A percentile compares a stretch with the other conserved stretches of the same genome.
phyloP scores from a whole-genome alignment of 2,113 vertebrate genomes.

The Cricetomys ansorgei region DNA sequence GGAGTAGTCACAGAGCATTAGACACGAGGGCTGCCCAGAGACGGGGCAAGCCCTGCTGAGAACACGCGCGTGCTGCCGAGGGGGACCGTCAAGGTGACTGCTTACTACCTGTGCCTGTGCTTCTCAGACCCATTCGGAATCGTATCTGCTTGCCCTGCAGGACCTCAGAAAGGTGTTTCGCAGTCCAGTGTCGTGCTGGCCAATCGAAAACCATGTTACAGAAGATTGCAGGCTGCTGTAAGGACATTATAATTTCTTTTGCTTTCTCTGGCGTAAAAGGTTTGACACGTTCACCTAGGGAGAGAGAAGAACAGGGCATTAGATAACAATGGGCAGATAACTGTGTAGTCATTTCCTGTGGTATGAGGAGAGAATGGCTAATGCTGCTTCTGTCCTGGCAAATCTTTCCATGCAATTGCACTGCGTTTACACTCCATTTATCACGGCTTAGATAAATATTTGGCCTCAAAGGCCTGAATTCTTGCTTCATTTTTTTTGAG shows the following conservation, averaged over 20 bases:
- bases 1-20: slow-evolving; percentile 12
- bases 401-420: slow-evolving; percentile 5
- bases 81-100: not conserved
- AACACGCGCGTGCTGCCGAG: not conserved
- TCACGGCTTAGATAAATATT: slow-evolving; percentile 32
- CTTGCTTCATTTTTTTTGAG: not conserved
- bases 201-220: slow-evolving; percentile 91
- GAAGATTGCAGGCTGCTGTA: slow-evolving; percentile 93
- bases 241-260: slow-evolving; percentile 88
- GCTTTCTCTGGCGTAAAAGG: slow-evolving; percentile 92
- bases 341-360: slow-evolving; percentile 40
- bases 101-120: slow-evolving; percentile 85
- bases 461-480: not conserved
- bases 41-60: not conserved
- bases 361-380: slow-evolving; percentile 30
- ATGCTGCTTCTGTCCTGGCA: slow-evolving; percentile 27
- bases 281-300: slow-evolving; percentile 86
- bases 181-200: slow-evolving; percentile 93
- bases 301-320: slow-evolving; percentile 59
- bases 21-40: not conserved
- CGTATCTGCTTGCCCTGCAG: slow-evolving; percentile 87
- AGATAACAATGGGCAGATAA: slow-evolving; percentile 29
- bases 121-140: slow-evolving; percentile 93
- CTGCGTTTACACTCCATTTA: not conserved
- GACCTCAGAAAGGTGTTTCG: slow-evolving; percentile 86